These are phyloP conservation scores for Ephydatia muelleri DNA, from an alignment of 37 sponge, comb jelly and placozoan genomes.

Conservation along the genomic window DNA sequence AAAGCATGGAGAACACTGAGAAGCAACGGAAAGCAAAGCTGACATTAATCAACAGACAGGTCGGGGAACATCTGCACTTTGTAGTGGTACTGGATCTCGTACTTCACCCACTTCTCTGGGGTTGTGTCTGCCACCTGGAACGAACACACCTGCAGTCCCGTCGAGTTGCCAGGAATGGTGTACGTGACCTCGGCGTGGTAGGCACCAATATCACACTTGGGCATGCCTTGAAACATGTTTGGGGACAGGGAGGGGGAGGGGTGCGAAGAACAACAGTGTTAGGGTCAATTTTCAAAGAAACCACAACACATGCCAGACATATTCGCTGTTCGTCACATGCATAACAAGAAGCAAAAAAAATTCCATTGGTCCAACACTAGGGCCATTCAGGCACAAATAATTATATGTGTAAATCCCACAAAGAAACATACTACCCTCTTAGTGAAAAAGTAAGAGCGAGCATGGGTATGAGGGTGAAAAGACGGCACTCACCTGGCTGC, in stretches of 20 bases:
- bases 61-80: slow-evolving; percentile 91
- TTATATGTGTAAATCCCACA: too few species aligned
- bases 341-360: too few species aligned
- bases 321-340: too few species aligned
- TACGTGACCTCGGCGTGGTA: slow-evolving; percentile 76
- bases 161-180: slow-evolving; percentile 79
- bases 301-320: not conserved
- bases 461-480: not conserved
- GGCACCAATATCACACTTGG: slow-evolving; percentile 42
- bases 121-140: slow-evolving; percentile 54
- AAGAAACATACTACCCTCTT: too few species aligned
- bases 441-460: not conserved
- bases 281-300: not conserved
- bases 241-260: not conserved
- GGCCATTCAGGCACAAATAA: too few species aligned
- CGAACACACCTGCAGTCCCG: slow-evolving; percentile 62
- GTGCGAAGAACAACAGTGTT: not conserved
- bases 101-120: slow-evolving; percentile 88
- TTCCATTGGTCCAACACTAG: too few species aligned
- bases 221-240: slow-evolving; percentile 60
- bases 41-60: slow-evolving; percentile 72
- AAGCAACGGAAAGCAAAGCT: not conserved
- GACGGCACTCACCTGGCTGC: slow-evolving; percentile 33
- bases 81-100: slow-evolving; percentile 85
- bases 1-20: not conserved